Conservation (phyloP, 2,797 vertebrate genomes). For the Astyanax mexicanus region DNA sequence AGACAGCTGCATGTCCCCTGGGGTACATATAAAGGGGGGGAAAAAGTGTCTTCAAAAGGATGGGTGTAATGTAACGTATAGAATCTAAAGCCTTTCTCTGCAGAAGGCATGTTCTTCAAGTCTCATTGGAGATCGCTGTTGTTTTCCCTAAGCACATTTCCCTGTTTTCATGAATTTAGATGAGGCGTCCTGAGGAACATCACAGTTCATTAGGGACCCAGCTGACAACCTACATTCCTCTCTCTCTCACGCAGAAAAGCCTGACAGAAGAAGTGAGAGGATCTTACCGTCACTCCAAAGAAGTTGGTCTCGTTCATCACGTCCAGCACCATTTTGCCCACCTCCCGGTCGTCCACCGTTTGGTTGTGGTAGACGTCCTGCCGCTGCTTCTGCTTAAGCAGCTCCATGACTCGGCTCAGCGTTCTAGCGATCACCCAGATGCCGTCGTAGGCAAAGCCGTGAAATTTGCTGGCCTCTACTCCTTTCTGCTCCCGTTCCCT, state of each 20-base stretch:
- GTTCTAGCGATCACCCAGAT: conserved; percentile 99
- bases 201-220: conserved; percentile 41
- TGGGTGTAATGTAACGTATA: conserved; percentile 19
- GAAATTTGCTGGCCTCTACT: conserved; percentile 96
- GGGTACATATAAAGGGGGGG: neutral
- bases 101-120: conserved; percentile 21
- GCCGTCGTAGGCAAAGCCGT: conserved; percentile 97
- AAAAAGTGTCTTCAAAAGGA: conserved; percentile 22
- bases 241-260: neutral
- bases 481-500: conserved; percentile 88
- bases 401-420: conserved; percentile 92
- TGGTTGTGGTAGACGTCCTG: conserved; percentile 92
- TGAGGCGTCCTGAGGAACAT: conserved; percentile 24
- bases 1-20: conserved; percentile 4
- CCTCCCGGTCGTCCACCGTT: conserved; percentile 92
- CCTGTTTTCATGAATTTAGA: conserved; percentile 28
- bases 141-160: conserved; percentile 21
- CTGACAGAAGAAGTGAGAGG: conserved; percentile 1
- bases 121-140: conserved; percentile 17
- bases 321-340: conserved; percentile 94
- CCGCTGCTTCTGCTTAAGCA: conserved; percentile 85
- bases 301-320: conserved; percentile 99
- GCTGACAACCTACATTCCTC: conserved; percentile 25
- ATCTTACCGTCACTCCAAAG: conserved; percentile 93
- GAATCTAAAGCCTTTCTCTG: neutral